Percentiles rank a stretch among this genome's conserved stretches.
These are phyloP conservation scores for Orchestia grillus DNA, from an alignment of 1,140 invertebrate genomes.

Conservation along the genomic window DNA sequence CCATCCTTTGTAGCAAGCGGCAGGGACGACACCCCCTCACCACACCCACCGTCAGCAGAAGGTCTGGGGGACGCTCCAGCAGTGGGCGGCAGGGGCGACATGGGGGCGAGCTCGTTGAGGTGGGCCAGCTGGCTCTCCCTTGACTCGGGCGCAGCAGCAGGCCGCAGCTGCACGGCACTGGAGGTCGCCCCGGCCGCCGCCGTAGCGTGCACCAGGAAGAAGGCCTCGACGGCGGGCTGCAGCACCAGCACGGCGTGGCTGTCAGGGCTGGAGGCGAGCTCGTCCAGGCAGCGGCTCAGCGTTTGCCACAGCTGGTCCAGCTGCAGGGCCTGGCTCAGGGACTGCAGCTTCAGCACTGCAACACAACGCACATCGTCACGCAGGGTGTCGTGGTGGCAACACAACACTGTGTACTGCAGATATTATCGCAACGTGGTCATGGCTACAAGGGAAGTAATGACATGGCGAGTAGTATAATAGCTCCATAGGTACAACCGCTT, in stretches of 20 bases:
- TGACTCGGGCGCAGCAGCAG: conserved; percentile 67
- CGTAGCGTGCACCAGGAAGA: conserved; percentile 89
- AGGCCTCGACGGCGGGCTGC: conserved; percentile 92
- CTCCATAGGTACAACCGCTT: too few relatives aligned
- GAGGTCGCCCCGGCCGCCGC: conserved; percentile 68
- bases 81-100: conserved; percentile 72
- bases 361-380: too few relatives aligned
- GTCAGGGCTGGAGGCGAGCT: conserved; percentile 89
- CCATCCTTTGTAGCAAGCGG: too few relatives aligned
- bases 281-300: conserved; percentile 84
- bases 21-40: neutral
- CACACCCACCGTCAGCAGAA: neutral
- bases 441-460: too few relatives aligned
- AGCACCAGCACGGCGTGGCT: conserved; percentile 93
- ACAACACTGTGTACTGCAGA: too few relatives aligned
- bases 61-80: neutral
- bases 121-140: conserved; percentile 75
- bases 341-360: conserved; percentile 71
- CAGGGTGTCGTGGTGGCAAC: too few relatives aligned
- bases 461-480: too few relatives aligned
- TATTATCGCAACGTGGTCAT: too few relatives aligned
- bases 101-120: conserved; percentile 73
- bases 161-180: conserved; percentile 65
- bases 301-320: conserved; percentile 85
- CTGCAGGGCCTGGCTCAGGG: conserved; percentile 81